Conservation (phyloP, 2,797 vertebrate genomes). For the Trichosurus vulpecula region DNA sequence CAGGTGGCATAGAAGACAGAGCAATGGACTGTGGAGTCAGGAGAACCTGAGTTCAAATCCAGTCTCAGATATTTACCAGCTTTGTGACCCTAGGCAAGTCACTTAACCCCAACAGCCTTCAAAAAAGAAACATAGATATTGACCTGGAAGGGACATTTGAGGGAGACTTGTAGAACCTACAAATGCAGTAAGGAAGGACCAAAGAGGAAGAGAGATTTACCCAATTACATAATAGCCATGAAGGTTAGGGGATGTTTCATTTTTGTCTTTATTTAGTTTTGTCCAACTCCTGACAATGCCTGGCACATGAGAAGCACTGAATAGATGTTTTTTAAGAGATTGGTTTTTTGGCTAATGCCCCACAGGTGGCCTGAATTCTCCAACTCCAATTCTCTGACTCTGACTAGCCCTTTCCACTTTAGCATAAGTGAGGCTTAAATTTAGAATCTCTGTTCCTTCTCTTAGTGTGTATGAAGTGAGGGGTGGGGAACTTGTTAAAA, state of each 20-base stretch:
- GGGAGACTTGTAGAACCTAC: background rate
- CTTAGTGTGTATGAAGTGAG: background rate
- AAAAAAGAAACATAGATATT: background rate
- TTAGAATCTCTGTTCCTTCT: background rate
- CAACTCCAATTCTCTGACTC: background rate
- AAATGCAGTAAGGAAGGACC: background rate
- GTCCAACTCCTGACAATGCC: background rate
- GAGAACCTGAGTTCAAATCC: background rate
- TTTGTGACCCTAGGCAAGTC: background rate
- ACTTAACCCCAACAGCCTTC: background rate
- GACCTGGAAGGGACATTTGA: background rate
- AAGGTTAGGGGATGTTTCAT: background rate
- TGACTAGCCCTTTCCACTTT: background rate
- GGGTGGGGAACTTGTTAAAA: background rate
- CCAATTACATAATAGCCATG: background rate
- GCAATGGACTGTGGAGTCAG: background rate
- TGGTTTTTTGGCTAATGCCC: background rate
- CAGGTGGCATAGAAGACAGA: background rate
- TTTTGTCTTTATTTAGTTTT: background rate
- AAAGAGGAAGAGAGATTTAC: background rate
- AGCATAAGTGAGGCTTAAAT: background rate
- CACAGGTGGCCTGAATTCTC: background rate
- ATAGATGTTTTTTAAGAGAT: background rate
- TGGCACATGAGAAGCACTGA: background rate
- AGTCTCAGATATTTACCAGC: background rate